Evolutionary conservation across 2,113 vertebrate genomes (phyloP).

Genomic region (Chrysochloris asiatica): DNA sequence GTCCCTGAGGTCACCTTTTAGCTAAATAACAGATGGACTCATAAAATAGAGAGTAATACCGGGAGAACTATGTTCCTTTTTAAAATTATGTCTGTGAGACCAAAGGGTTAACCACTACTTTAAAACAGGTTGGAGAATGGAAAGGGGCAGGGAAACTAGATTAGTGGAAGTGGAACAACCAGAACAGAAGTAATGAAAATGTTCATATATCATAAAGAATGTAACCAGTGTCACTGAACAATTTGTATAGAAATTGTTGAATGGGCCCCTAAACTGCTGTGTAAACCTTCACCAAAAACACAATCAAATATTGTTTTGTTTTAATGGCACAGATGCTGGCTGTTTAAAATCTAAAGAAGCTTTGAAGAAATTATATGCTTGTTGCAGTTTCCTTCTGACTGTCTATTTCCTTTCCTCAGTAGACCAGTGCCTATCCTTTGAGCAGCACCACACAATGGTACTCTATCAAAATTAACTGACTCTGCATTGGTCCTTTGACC

Average conservation of each 20-base stretch:
- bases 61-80: not conserved
- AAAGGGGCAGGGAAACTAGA: not conserved
- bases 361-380: not conserved
- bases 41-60: not conserved
- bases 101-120: not conserved
- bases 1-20: not conserved
- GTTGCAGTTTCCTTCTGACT: not conserved
- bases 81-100: not conserved
- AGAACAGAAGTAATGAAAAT: not conserved
- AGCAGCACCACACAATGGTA: not conserved
- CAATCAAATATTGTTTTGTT: not conserved
- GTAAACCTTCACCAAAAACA: not conserved
- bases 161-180: not conserved
- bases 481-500: not conserved
- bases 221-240: not conserved
- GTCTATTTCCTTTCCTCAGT: not conserved
- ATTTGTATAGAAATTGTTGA: not conserved
- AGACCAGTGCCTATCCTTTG: not conserved
- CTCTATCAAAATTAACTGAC: not conserved
- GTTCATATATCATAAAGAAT: not conserved
- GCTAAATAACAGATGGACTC: not conserved
- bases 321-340: not conserved
- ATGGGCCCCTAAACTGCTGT: not conserved
- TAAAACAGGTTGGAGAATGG: not conserved
- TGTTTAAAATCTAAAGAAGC: not conserved